Base-by-base conservation (phyloP, 1,140 invertebrate species). In the Sogatella furcifera region DNA sequence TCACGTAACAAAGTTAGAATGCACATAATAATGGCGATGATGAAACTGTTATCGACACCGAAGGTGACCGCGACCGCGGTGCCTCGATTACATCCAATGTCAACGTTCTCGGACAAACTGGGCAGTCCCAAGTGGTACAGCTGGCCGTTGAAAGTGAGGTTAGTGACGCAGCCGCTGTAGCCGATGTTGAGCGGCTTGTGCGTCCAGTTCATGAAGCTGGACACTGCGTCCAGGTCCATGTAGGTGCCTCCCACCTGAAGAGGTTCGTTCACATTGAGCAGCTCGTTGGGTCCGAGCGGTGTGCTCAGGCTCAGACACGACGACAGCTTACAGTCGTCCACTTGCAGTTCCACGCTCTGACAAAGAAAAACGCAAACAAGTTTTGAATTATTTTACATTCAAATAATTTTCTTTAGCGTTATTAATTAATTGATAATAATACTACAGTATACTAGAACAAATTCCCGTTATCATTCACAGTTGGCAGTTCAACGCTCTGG, bases 211-310 rank as follows among this genome's bases (percentile, higher is more conserved):
- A 73, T 64, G 6, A 77, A 71, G 0, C 73, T 69, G 1, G 78
- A 78, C 2, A 91, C 73, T 15, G 77, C 69, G 2, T 73, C 69
- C 3, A 88, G 71, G 65, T 89, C 80, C 28, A 82, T 76, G 41
- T 81, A 79, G 0, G 83, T 79, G 10, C 93, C 93, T n/a, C 93
- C 94, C 10, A 97, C 63, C 74, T 95, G 91, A n/a, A 96, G 74
- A 0, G 92, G 90, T 0, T 87, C 83, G 71, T 95, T 94, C 0
- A 95, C 88, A 68, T 95, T 95, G 0, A 96, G 74, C 65, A 88
- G 86, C 69, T 88, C 81, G 64, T 88, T 85, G 1, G 80, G 76
- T 0, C 86, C 85, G 15, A 75, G 77, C 0, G 89, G 88, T 1
- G 81, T 80, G 14, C 78, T 81, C 5, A 89, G 73, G 63, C 79